Evolutionary conservation across 2,797 vertebrate genomes (phyloP).

Genomic region (Siniperca scherzeri): DNA sequence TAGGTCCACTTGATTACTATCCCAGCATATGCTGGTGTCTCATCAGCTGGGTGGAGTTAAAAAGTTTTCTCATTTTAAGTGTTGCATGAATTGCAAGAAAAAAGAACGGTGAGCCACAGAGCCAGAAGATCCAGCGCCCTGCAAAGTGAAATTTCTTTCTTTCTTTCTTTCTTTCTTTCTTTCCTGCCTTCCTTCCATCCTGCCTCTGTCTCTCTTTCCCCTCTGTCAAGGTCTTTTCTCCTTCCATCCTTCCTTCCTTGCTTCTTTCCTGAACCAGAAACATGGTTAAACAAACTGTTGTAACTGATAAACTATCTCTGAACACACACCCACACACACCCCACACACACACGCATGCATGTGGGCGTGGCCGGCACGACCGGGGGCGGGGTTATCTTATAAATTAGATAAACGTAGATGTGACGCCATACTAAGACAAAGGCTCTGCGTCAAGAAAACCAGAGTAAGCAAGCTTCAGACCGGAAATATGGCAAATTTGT

Average conservation of each 20-base stretch:
- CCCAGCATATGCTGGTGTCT: too few relatives aligned
- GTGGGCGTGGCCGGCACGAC: constrained; percentile 24
- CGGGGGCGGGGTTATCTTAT: neutral
- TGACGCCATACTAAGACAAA: constrained; percentile 7
- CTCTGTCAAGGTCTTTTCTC: neutral
- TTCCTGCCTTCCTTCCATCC: neutral
- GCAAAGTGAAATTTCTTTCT: too few relatives aligned
- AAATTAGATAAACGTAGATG: neutral
- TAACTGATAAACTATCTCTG: constrained; percentile 6
- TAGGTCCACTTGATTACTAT: too few relatives aligned
- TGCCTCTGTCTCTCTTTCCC: neutral
- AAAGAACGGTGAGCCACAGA: too few relatives aligned
- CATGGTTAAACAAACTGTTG: neutral
- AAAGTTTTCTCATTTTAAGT: too few relatives aligned
- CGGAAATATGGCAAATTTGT: neutral
- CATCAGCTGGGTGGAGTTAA: too few relatives aligned
- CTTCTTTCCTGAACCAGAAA: neutral
- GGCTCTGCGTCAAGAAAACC: neutral
- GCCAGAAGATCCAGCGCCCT: neutral
- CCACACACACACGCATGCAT: neutral
- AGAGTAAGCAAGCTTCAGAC: neutral
- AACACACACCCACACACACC: neutral
- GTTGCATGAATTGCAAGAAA: neutral
- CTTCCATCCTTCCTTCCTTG: neutral
- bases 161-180: too few relatives aligned